Conservation (phyloP, 2,888 invertebrate genomes). For the Didymodactylos carnosus region DNA sequence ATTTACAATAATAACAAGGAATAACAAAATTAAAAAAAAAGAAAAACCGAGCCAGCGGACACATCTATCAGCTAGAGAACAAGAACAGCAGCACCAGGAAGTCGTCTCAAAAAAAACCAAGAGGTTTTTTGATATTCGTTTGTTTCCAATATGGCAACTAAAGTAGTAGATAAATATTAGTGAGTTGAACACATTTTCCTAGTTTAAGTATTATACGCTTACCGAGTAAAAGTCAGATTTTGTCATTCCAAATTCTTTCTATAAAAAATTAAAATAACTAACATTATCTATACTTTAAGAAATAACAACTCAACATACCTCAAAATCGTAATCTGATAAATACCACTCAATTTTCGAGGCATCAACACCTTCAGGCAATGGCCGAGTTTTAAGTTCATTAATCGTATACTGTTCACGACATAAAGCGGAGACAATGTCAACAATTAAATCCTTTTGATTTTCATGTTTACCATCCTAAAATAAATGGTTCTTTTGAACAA, state of each 20-base stretch:
- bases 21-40: too few species aligned
- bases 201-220: too few species aligned
- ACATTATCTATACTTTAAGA: not conserved
- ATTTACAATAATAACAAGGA: too few species aligned
- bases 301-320: conserved; percentile 19
- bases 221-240: conserved; percentile 60
- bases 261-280: conserved; percentile 18
- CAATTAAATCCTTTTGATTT: not conserved
- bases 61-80: too few species aligned
- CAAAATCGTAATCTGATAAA: conserved; percentile 56
- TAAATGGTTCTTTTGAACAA: too few species aligned
- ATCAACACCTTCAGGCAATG: conserved; percentile 78
- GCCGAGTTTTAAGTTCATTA: conserved; percentile 56
- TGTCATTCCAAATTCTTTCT: conserved; percentile 55
- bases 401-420: conserved; percentile 43
- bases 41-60: too few species aligned
- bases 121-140: conserved; percentile 65
- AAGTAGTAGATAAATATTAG: too few species aligned
- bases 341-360: conserved; percentile 70
- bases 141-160: conserved; percentile 83
- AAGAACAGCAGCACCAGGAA: too few species aligned
- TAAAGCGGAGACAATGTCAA: not conserved
- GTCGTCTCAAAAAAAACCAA: conserved; percentile 59
- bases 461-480: conserved; percentile 20
- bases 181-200: too few species aligned